Conservation (phyloP, 1,140 invertebrate species). For the Aporrectodea caliginosa region DNA sequence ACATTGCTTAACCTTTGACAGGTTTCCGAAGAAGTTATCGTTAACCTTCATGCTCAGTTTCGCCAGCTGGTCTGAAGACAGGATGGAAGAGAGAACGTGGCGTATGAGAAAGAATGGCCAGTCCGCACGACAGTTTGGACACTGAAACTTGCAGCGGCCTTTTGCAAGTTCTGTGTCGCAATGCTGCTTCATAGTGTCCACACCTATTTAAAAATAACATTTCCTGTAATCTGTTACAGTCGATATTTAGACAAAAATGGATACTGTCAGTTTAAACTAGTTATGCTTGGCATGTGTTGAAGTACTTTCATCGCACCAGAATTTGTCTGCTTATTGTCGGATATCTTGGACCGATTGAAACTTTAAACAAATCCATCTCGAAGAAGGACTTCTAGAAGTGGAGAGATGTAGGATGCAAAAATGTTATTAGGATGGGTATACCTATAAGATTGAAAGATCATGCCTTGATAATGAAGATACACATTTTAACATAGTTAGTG, state of each 20-base stretch:
- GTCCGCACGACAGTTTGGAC: neutral
- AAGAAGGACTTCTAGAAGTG: no score
- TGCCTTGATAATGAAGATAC: neutral
- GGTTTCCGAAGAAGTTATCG: neutral
- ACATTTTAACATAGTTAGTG: neutral
- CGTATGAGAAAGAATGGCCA: neutral
- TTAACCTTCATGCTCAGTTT: neutral
- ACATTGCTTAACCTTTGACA: neutral
- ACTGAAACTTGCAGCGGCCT: neutral
- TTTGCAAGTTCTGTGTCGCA: neutral
- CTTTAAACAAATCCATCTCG: no score
- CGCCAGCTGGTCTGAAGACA: neutral
- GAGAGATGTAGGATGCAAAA: neutral
- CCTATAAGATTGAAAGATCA: neutral
- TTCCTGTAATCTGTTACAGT: no score
- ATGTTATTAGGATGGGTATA: neutral
- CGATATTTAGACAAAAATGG: no score
- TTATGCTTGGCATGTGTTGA: neutral
- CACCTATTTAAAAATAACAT: no score
- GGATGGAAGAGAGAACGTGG: neutral
- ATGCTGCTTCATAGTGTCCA: neutral
- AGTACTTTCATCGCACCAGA: neutral
- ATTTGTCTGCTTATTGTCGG: no score
- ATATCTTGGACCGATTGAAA: no score
- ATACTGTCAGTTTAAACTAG: no score